Evolutionary conservation across 2,888 invertebrate genomes (phyloP).

Genomic region (Athalia cordata): DNA sequence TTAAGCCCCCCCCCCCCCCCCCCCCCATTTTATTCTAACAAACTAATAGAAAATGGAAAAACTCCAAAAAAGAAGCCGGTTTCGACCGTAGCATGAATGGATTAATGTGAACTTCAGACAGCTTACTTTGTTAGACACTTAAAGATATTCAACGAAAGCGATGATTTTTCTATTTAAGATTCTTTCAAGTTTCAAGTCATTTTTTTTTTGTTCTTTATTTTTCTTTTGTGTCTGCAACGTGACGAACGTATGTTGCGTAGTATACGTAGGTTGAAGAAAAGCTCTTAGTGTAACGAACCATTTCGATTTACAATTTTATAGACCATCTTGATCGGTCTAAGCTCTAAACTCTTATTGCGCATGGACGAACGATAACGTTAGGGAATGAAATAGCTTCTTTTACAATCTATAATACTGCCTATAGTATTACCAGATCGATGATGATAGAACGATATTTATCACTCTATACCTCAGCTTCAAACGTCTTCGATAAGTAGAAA

Average conservation of each 20-base stretch:
- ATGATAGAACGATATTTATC: not conserved
- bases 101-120: not conserved
- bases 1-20: no score
- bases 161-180: no score
- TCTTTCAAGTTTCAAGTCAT: no score
- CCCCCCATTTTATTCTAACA: not conserved
- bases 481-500: not conserved
- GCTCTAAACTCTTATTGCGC: no score
- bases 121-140: no score
- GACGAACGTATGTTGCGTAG: no score
- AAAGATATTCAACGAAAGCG: no score
- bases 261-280: not conserved
- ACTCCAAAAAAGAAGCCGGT: not conserved
- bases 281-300: slow-evolving; percentile 36
- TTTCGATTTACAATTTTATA: slow-evolving; percentile 22
- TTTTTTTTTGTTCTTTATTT: no score
- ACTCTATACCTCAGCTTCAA: not conserved
- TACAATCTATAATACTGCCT: slow-evolving; percentile 1
- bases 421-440: slow-evolving; percentile 11
- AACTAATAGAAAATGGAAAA: not conserved
- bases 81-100: not conserved
- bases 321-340: slow-evolving; percentile 22
- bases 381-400: slow-evolving; percentile 25
- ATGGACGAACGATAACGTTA: not conserved
- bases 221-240: no score